Conservation (phyloP, 2,797 vertebrate genomes). For the Sorex maritimensis region DNA sequence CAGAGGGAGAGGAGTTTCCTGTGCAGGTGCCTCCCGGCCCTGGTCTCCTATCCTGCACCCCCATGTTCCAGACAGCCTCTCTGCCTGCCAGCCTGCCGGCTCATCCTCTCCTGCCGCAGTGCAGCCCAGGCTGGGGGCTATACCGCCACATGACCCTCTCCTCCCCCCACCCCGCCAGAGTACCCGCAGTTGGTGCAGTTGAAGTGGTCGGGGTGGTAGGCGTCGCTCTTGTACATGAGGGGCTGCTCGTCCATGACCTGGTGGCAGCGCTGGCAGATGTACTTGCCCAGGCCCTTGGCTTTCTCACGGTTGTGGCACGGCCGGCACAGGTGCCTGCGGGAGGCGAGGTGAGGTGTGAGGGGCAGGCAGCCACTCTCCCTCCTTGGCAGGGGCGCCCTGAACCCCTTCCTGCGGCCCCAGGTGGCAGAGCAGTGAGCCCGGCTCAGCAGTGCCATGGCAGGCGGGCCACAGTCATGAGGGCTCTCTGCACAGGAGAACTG, state of each 20-base stretch:
- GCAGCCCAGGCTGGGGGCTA: fast-evolving
- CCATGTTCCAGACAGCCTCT: fast-evolving
- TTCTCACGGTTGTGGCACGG: conserved; percentile 92
- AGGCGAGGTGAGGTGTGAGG: not conserved
- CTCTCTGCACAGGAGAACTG: not conserved
- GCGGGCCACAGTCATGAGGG: too few species aligned
- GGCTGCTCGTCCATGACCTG: conserved; percentile 91
- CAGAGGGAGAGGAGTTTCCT: not conserved
- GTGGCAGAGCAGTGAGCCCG: not conserved
- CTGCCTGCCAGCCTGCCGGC: not conserved
- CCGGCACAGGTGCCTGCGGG: conserved; percentile 90
- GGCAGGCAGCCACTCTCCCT: not conserved
- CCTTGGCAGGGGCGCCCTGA: not conserved
- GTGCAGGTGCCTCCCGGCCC: fast-evolving
- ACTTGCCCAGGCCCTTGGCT: conserved; percentile 91
- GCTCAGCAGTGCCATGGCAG: not conserved
- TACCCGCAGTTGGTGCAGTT: conserved; percentile 92
- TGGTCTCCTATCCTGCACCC: fast-evolving
- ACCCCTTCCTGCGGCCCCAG: not conserved
- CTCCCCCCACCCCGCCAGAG: fast-evolving
- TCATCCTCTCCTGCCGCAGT: not conserved
- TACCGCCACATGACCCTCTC: not conserved
- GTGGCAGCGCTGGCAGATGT: conserved; percentile 92
- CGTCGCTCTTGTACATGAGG: conserved; percentile 91
- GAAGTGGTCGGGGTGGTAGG: conserved; percentile 92